Percentiles rank a stretch among this genome's conserved stretches.
phyloP scores from a whole-genome alignment of 2,113 vertebrate genomes.

The Carassius auratus region DNA sequence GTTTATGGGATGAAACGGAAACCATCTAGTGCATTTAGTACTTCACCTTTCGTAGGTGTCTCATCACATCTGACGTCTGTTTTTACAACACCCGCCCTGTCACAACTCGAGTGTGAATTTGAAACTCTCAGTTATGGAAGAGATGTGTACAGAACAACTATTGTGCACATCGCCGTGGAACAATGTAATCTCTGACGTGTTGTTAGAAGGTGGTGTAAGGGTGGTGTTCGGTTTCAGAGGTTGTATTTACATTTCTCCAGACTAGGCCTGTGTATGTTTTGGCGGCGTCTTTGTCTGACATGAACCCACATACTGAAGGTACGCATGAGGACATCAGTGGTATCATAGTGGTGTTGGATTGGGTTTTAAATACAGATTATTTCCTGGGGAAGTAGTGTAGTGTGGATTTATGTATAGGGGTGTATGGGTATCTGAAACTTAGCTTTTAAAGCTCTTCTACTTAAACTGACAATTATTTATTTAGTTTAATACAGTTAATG shows the following conservation, averaged over 20 bases:
- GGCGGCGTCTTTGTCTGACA: constrained; percentile 36
- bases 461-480: not conserved
- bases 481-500: not conserved
- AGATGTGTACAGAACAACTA: not conserved
- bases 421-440: not conserved
- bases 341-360: constrained; percentile 20
- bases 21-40: not conserved
- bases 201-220: constrained; percentile 3
- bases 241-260: constrained; percentile 15
- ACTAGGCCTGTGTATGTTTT: constrained; percentile 42
- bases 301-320: constrained; percentile 37
- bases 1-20: not conserved
- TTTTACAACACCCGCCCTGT: not conserved
- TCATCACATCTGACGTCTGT: constrained; percentile 32
- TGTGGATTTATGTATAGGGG: not conserved
- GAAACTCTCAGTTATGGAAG: not conserved
- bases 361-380: constrained; percentile 12
- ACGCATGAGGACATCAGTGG: constrained; percentile 7
- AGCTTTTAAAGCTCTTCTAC: not conserved
- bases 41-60: not conserved
- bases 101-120: constrained; percentile 20
- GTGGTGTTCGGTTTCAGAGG: constrained; percentile 38
- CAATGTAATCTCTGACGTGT: constrained; percentile 39
- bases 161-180: not conserved
- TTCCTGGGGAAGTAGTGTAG: not conserved